Evolutionary conservation across 2,113 vertebrate species (phyloP), one percentile per base, ranked within the genome.

Genomic region (Hippoglossus stenolepis): DNA sequence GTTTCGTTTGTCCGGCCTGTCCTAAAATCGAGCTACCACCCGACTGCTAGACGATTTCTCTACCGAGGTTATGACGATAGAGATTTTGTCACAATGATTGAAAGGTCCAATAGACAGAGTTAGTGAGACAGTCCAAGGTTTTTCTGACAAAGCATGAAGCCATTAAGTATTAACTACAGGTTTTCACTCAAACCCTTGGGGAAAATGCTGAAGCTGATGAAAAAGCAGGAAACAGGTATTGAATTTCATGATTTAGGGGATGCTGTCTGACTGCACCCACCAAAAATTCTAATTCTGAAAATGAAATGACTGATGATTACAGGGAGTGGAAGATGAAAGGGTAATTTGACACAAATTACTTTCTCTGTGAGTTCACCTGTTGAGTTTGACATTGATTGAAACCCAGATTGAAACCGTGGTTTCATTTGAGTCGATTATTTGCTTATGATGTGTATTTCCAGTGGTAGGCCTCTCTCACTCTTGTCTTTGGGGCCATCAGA

Each of bases 401-500:
- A 51, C 0, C 17, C 31, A 70, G 35, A 87, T 66, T 82, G 59
- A 79, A 85, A 57, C n/a, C 0, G 1, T 0, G 5, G 45, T 70
- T 83, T 68, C 77, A 64, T 85, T 73, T 60, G n/a, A 72, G 49
- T 40, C 75, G 85, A 90, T 89, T 89, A 66, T 77, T 74, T 85
- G 40, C 66, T 64, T n/a, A 3, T 56, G 40, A 17, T 4, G n/a
- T 63, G 74, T 6, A 26, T 75, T 54, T 86, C 28, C 66, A 76
- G n/a, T 18, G 21, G 20, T 26, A 9, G 35, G 35, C 10, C 26
- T 65, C 11, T 62, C 17, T 49, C 38, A 47, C 5, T 45, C 57
- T 60, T 70, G 51, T 64, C 20, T 57, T 31, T 23, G 31, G 1
- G 12, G 62, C 60, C 63, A 58, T 84, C 66, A 86, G 70, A 85